Evolutionary conservation across 2,888 invertebrate species (phyloP).

Genomic region (Drosophila limbata): DNA sequence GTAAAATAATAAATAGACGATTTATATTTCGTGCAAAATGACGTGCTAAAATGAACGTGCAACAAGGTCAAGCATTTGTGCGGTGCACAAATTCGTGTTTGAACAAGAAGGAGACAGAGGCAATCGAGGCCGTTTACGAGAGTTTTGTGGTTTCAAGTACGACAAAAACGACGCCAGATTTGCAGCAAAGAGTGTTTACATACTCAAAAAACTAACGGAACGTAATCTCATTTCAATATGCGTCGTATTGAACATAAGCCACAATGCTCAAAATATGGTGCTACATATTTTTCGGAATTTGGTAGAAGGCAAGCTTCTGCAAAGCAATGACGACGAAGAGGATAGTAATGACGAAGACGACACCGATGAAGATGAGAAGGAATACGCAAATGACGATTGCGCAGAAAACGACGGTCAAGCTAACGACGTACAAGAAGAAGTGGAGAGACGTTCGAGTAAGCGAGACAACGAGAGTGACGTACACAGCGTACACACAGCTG

Average conservation of each 20-base stretch:
- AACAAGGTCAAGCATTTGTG: neutral
- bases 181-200: neutral
- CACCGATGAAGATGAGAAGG: neutral
- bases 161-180: neutral
- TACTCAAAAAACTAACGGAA: neutral
- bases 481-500: neutral
- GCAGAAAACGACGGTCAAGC: too few relatives aligned
- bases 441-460: neutral
- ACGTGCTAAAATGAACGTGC: neutral
- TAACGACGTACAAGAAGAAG: neutral
- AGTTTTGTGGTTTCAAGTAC: neutral
- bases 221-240: neutral
- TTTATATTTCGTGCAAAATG: neutral
- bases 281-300: neutral
- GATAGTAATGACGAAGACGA: neutral
- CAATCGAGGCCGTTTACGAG: neutral
- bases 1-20: neutral
- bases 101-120: neutral
- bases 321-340: too few relatives aligned
- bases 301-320: too few relatives aligned
- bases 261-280: neutral
- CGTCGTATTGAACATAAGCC: neutral
- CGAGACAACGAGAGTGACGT: too few relatives aligned
- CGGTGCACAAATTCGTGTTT: constrained; percentile 2
- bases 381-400: neutral